A percentile compares a stretch with the other conserved stretches of the same genome.
Evolutionary conservation across 1,140 invertebrate species (phyloP).

Genomic region (Laodelphax striatellus): DNA sequence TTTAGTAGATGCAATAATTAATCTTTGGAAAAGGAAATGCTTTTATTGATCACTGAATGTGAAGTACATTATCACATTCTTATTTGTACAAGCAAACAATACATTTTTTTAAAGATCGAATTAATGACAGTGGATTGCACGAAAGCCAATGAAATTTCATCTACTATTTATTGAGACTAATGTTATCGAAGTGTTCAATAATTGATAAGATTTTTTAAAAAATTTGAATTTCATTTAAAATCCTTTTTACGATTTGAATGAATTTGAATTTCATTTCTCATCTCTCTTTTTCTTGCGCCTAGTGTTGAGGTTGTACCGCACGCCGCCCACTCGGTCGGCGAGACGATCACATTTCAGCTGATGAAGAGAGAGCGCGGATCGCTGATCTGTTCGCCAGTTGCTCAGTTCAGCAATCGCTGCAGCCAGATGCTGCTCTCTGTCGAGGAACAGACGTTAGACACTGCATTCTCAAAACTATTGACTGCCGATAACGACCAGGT

Average conservation of each 20-base stretch:
- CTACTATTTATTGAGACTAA: no score
- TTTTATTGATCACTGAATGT: not conserved
- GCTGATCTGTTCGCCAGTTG: conserved; percentile 55
- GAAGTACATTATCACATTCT: not conserved
- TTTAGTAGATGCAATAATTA: not conserved
- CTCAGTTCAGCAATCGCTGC: conserved; percentile 26
- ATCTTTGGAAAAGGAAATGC: conserved; percentile 2
- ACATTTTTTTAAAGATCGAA: no score
- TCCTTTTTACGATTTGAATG: no score
- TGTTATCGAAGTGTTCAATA: no score
- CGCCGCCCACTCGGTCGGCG: conserved; percentile 45
- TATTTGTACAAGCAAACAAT: no score
- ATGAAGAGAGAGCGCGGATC: conserved; percentile 77
- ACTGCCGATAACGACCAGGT: conserved; percentile 51
- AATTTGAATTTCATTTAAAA: no score
- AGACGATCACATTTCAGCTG: conserved; percentile 65
- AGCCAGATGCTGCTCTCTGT: conserved; percentile 33
- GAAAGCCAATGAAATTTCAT: no score
- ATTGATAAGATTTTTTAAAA: no score
- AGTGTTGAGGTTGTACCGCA: conserved; percentile 30
- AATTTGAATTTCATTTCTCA: no score
- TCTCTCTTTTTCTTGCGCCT: conserved; percentile 3
- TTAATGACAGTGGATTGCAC: no score
- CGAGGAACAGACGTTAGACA: conserved; percentile 35
- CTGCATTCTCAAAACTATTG: conserved; percentile 65